Conservation (phyloP, 2,113 vertebrate genomes). For the Chamaea fasciata region DNA sequence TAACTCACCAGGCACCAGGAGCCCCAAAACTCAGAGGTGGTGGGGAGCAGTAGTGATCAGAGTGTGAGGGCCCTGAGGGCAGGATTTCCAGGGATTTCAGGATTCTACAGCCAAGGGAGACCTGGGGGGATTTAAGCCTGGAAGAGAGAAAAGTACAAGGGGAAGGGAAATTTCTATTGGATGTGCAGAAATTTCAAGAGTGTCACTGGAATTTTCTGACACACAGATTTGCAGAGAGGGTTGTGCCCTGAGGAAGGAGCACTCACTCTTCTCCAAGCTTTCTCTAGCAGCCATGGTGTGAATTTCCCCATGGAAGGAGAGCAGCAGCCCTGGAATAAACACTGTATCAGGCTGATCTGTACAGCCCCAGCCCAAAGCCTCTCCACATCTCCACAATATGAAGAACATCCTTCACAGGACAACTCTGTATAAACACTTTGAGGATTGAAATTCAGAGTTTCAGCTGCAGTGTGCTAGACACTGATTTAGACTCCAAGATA, state of each 20-base stretch:
- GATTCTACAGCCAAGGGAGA: neutral
- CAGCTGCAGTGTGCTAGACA: neutral
- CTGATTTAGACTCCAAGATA: neutral
- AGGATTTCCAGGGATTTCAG: neutral
- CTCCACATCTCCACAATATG: neutral
- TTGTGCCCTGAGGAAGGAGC: neutral
- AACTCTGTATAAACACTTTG: neutral
- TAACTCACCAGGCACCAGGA: neutral
- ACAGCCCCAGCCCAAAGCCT: neutral
- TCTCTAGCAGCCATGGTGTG: neutral
- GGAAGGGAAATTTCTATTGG: neutral
- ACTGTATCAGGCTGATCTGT: neutral
- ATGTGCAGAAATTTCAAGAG: neutral
- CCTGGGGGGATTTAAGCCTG: neutral
- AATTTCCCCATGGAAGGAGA: neutral
- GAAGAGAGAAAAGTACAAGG: neutral
- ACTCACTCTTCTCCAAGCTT: neutral
- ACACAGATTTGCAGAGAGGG: neutral
- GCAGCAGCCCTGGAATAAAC: neutral
- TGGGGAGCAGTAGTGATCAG: neutral
- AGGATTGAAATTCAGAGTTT: neutral
- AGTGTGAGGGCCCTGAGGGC: neutral
- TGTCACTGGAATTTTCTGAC: neutral
- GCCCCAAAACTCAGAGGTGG: neutral
- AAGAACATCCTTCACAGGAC: neutral